phyloP scores from a whole-genome alignment of 1,140 invertebrate species.

The Nylanderia fulva region DNA sequence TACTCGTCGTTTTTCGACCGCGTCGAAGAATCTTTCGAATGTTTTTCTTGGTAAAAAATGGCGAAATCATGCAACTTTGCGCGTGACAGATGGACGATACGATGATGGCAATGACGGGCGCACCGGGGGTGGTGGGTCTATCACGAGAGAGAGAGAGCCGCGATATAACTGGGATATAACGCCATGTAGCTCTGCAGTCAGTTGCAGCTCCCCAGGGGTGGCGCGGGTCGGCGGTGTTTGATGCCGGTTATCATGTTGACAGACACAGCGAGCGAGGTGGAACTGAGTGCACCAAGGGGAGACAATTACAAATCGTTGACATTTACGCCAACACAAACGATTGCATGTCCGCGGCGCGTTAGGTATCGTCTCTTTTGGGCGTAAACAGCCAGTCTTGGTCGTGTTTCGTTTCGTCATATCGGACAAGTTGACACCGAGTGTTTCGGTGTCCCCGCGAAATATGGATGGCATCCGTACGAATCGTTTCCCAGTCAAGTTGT shows the following conservation, averaged over 20 bases:
- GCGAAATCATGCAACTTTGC: constrained; percentile 64
- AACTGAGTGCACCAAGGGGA: constrained; percentile 77
- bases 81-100: constrained; percentile 64
- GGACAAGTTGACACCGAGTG: constrained; percentile 48
- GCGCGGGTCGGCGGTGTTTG: constrained; percentile 80
- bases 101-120: constrained; percentile 74
- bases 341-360: constrained; percentile 80
- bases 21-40: not conserved
- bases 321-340: constrained; percentile 82
- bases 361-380: constrained; percentile 68
- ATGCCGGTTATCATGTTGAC: constrained; percentile 85
- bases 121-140: constrained; percentile 38
- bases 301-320: constrained; percentile 86
- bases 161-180: constrained; percentile 82
- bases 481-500: constrained; percentile 32
- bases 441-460: constrained; percentile 25
- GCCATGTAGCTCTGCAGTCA: constrained; percentile 81
- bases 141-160: constrained; percentile 65
- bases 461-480: constrained; percentile 20
- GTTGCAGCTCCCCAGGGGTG: constrained; percentile 80
- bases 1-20: no score
- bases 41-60: constrained; percentile 3
- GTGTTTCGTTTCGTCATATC: constrained; percentile 51
- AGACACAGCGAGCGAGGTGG: constrained; percentile 82
- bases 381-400: constrained; percentile 60